Percentiles rank a stretch among this genome's conserved stretches.
Conservation (phyloP, 2,113 vertebrate genomes). For the Aythya baeri region DNA sequence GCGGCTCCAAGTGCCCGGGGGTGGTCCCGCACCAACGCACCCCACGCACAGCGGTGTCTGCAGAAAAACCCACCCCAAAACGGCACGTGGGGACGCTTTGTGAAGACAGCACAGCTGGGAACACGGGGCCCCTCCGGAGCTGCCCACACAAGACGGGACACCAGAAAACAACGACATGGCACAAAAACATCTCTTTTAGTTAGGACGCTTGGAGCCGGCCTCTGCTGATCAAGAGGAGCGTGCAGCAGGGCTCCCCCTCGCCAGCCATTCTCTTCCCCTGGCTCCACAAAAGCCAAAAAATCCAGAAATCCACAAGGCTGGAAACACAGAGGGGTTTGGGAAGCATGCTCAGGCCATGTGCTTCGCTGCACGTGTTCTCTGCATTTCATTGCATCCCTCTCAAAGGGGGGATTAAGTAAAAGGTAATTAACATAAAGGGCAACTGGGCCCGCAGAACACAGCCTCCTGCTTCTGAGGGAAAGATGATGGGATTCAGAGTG, state of each 20-base stretch:
- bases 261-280: not conserved
- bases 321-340: too few species aligned
- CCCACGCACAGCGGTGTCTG: too few species aligned
- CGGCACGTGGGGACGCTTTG: not conserved
- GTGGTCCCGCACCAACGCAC: not conserved
- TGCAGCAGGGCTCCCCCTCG: not conserved
- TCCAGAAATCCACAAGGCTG: not conserved
- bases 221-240: not conserved
- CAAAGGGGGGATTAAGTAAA: not conserved
- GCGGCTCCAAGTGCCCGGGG: rapidly evolving
- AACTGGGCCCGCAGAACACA: not conserved
- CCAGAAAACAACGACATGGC: not conserved
- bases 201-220: not conserved
- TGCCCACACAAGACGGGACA: not conserved
- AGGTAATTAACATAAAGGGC: not conserved
- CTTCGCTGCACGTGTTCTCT: not conserved
- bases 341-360: not conserved
- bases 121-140: not conserved
- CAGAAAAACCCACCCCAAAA: not conserved
- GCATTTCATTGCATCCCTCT: not conserved
- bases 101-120: not conserved
- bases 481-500: not conserved
- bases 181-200: not conserved
- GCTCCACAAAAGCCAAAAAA: not conserved
- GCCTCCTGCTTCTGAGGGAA: not conserved